Conservation (phyloP, 92 coral and sea anemone species). For the Palythoa heliodiscus region DNA sequence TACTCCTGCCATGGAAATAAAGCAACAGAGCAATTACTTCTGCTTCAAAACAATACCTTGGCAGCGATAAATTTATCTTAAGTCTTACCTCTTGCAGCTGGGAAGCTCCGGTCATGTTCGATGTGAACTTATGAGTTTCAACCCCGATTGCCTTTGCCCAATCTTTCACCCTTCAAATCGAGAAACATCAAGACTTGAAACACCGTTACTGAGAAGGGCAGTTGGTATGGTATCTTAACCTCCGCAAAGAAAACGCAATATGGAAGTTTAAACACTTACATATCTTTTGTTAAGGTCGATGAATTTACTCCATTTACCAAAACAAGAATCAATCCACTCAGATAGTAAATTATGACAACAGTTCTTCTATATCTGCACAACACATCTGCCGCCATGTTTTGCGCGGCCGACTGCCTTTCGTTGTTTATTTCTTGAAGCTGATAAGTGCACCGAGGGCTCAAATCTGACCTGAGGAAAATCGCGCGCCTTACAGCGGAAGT, state of each 20-base stretch:
- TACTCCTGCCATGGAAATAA: constrained; percentile 42
- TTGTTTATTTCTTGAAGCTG: constrained; percentile 16
- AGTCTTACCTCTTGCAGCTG: constrained; percentile 29
- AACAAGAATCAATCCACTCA: constrained; percentile 32
- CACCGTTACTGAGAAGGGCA: constrained; percentile 24
- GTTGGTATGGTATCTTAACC: constrained; percentile 39
- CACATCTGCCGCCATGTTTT: constrained; percentile 46
- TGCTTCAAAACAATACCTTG: constrained; percentile 38
- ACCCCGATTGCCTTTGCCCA: constrained; percentile 45
- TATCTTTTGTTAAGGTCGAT: constrained; percentile 16
- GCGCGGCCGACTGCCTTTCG: constrained; percentile 33
- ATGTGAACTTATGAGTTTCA: constrained; percentile 37
- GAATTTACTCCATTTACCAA: constrained; percentile 29
- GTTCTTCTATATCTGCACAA: constrained; percentile 21
- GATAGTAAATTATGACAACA: constrained; percentile 27
- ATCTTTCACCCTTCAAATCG: constrained; percentile 34
- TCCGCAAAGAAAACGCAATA: constrained; percentile 28
- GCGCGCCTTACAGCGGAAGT: constrained; percentile 31
- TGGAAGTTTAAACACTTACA: constrained; percentile 23
- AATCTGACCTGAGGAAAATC: constrained; percentile 12
- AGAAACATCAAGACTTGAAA: constrained; percentile 4
- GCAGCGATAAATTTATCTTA: constrained; percentile 9
- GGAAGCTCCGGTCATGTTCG: constrained; percentile 23
- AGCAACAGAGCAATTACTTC: constrained; percentile 47
- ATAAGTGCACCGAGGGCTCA: constrained; percentile 43